Base-by-base conservation (phyloP, 2,797 vertebrate genomes). In the Pipistrellus kuhlii region DNA sequence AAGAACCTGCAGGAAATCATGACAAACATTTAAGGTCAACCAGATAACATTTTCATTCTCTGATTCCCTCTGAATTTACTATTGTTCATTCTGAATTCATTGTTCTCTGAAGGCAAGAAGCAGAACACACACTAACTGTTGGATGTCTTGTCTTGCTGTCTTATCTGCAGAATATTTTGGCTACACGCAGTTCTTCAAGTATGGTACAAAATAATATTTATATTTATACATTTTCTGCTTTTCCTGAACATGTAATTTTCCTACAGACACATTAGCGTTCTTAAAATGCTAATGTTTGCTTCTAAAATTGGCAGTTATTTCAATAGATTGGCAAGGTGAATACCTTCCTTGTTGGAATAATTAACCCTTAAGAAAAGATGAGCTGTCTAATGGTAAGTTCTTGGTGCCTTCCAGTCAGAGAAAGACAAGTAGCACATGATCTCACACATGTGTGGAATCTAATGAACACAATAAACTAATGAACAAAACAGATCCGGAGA, bases 21-120 rank as follows among this genome's bases (percentile, higher is more conserved):
- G 93, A 90, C 53, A 96, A 90, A 96, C 88, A 95, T 82, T 94
- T 96, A 94, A 96, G 94, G 94, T 97, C 95, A 96, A 94, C 91
- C 88, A 96, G 93, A 95, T 93, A 93, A 93, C 83, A 90, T 94
- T 95, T 95, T 94, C 78, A 91, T 94, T 92, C 82, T 94, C 73
- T 85, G 96, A 94, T 95, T 97, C 93, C 78, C 85, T 89, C 93
- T 93, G 93, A 94, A 97, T 97, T 95, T 96, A 64, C 91, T 71
- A 86, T 97, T 97, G 95, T 95, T 96, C 94, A 92, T 81, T 97
- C 82, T 93, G 76, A 95, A 95, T 90, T 69, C 95, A 94, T 95
- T 97, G 91, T 96, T 94, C 78, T 96, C 88, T 23, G 71, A 92
- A 93, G 90, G 80, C 93, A 84, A 93, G 78, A 77, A 64, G 68